A percentile compares a stretch with the other conserved stretches of the same genome.
These are phyloP conservation scores for Acleris literana DNA, from an alignment of 2,888 invertebrate genomes.

Conservation along the genomic window DNA sequence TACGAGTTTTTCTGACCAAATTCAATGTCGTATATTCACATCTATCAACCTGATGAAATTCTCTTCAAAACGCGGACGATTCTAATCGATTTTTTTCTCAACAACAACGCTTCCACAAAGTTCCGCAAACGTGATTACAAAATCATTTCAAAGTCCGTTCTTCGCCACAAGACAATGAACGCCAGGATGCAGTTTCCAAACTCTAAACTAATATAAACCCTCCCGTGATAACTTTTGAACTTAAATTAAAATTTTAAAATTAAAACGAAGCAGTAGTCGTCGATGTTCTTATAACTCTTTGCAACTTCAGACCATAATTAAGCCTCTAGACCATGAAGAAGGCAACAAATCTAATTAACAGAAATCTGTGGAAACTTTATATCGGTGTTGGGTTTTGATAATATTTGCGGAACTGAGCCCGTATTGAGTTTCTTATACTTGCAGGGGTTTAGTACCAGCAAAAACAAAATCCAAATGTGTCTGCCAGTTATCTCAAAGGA, in stretches of 20 bases:
- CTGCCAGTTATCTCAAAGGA: too few relatives aligned
- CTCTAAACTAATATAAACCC: conserved; percentile 31
- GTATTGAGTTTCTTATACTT: too few relatives aligned
- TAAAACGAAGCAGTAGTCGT: conserved; percentile 14
- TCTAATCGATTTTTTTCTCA: neutral
- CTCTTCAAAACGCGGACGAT: neutral
- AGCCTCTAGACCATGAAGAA: too few relatives aligned
- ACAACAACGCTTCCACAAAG: conserved; percentile 3
- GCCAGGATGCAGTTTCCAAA: conserved; percentile 35
- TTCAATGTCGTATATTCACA: too few relatives aligned
- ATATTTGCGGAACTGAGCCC: too few relatives aligned
- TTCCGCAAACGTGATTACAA: conserved; percentile 26
- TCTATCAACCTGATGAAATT: too few relatives aligned
- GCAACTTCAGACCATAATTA: neutral
- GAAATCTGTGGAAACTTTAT: too few relatives aligned
- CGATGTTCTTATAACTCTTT: neutral
- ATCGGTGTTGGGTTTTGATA: too few relatives aligned
- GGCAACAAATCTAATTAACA: too few relatives aligned
- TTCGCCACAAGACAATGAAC: conserved; percentile 29
- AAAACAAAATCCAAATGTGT: too few relatives aligned
- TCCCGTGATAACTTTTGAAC: conserved; percentile 22
- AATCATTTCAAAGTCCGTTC: conserved; percentile 32
- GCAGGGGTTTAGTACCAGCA: too few relatives aligned
- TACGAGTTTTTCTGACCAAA: too few relatives aligned
- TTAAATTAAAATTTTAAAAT: conserved; percentile 22